Percentiles rank a stretch among this genome's conserved stretches.
Conservation (phyloP, 1,140 invertebrate species). For the Bathynomus jamesi region DNA sequence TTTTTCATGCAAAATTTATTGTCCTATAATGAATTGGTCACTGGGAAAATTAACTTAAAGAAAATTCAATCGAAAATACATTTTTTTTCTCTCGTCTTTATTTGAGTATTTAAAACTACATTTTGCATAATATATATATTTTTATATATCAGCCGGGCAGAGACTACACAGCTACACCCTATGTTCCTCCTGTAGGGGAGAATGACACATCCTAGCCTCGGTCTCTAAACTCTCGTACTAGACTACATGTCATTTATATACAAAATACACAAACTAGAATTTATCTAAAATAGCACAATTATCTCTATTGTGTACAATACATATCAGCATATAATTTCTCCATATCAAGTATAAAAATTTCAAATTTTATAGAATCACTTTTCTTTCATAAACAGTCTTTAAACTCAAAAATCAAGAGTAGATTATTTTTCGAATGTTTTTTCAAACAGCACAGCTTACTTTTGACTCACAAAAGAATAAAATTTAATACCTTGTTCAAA, state of each 20-base stretch:
- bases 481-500: too few relatives aligned
- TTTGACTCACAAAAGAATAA: too few relatives aligned
- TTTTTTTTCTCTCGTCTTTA: too few relatives aligned
- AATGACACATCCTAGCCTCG: not conserved
- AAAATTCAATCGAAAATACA: too few relatives aligned
- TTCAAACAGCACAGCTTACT: too few relatives aligned
- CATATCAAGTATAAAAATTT: conserved; percentile 1
- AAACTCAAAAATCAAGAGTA: too few relatives aligned
- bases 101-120: conserved; percentile 35
- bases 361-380: not conserved
- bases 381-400: too few relatives aligned
- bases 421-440: too few relatives aligned
- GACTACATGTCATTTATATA: conserved; percentile 36
- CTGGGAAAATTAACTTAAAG: too few relatives aligned
- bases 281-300: conserved; percentile 36
- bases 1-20: too few relatives aligned
- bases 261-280: conserved; percentile 37
- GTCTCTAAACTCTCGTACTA: conserved; percentile 28
- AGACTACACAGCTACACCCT: conserved; percentile 29
- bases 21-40: too few relatives aligned
- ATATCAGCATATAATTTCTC: not conserved
- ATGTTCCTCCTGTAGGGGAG: conserved; percentile 25
- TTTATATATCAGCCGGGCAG: conserved; percentile 30
- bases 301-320: conserved; percentile 23
- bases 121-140: conserved; percentile 22